Conservation (phyloP, 1,140 invertebrate species). For the Lepidurus packardi region DNA sequence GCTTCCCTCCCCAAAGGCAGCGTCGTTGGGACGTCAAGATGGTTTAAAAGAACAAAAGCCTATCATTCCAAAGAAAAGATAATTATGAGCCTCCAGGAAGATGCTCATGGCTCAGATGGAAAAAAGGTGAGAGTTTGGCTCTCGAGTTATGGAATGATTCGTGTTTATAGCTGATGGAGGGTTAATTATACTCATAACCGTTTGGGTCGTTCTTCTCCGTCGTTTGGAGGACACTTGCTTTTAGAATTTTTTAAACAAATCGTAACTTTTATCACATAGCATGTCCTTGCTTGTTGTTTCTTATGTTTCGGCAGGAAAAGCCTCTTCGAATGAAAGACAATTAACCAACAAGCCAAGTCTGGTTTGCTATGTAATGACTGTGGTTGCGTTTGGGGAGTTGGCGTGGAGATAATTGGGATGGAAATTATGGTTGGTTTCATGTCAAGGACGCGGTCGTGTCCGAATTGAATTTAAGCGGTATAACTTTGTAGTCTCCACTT, state of each 20-base stretch:
- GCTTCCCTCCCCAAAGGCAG: not conserved
- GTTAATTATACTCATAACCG: not conserved
- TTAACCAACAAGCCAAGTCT: slow-evolving; percentile 11
- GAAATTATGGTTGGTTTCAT: not conserved
- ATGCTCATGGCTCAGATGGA: not conserved
- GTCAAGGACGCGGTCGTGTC: not conserved
- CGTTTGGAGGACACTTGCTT: not conserved
- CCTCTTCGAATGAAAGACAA: not conserved
- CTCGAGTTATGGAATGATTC: not conserved
- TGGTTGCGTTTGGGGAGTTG: slow-evolving; percentile 18
- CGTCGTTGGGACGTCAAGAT: not conserved
- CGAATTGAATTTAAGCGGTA: not conserved
- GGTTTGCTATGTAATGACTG: not conserved
- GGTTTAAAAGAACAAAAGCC: slow-evolving; percentile 10
- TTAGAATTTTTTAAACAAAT: not conserved
- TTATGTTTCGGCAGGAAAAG: not conserved
- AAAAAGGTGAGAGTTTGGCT: slow-evolving; percentile 6
- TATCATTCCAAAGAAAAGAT: not conserved
- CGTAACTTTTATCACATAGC: not conserved
- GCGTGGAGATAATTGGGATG: not conserved
- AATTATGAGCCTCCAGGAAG: not conserved
- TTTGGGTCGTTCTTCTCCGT: not conserved
- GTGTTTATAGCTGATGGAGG: not conserved
- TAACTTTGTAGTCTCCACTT: not conserved
- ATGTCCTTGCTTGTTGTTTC: not conserved